Base-by-base conservation (phyloP, 2,797 vertebrate species). In the Lycodopsis pacificus region DNA sequence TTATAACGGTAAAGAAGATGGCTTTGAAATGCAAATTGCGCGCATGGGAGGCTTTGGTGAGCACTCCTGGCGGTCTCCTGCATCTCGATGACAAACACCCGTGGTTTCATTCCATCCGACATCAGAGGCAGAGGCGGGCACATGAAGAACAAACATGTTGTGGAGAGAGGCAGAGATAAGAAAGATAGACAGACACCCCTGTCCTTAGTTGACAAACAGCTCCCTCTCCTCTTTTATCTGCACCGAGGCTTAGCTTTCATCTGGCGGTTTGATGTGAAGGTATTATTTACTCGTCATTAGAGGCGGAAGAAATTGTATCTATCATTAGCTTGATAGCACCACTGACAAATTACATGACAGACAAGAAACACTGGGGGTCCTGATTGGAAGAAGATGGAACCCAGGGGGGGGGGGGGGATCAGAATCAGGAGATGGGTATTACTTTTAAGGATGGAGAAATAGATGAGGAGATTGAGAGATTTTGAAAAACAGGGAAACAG, bases 11-110 rank as follows among this genome's bases (percentile, higher is more conserved):
- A 84, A 92, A 88, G 82, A 78, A 87, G 76, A 84, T 22, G 80
- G 82, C 92, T 94, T 94, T 94, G 93, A 94, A 93, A 92, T 94
- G 93, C 80, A 92, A 94, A 94, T 94, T 22, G 58, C 15, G 4
- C 5, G 22, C 86, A 84, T 57, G 69, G 86, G 88, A 89, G 89
- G 83, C 80, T 87, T 77, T 11, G 54, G 71, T 63, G 84, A 84
- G 81, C 13, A 8, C 84, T 67, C 54, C 32, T 27, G 1, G 78
- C 62, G 19, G 78, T 82, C 88, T 88, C 90, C 77, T 79, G 86
- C 91, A 91, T 86, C 89, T 75, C 2, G 3, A 67, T 88, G 88
- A 92, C 73, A 76, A 87, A 83, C 84, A 80, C 71, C 17, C 62
- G 0, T 32, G 68, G 75, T 91, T 88, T 92, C 84, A 90, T 90